Evolutionary conservation across 2,797 vertebrate species (phyloP).

Genomic region (Cheirogaleus major): DNA sequence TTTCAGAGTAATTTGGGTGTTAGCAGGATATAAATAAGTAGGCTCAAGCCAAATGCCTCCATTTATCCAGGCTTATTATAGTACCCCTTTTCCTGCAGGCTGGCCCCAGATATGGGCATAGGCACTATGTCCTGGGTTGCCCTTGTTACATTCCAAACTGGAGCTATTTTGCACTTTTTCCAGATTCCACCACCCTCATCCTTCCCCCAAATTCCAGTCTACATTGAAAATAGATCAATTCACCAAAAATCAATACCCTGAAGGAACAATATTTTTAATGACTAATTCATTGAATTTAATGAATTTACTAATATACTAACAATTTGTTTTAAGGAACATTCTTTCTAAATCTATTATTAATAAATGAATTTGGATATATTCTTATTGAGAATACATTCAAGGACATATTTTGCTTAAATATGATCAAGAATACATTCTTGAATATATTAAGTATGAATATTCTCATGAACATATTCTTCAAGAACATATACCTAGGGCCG

Average conservation of each 20-base stretch:
- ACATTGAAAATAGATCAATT: background rate
- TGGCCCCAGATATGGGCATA: background rate
- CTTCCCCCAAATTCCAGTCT: background rate
- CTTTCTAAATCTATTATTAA: background rate
- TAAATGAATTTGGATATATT: background rate
- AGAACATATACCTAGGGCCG: background rate
- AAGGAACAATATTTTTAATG: background rate
- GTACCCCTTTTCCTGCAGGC: background rate
- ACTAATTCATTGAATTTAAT: conserved; percentile 22
- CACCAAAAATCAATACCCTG: background rate
- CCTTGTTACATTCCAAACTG: background rate
- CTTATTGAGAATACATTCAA: conserved; percentile 1
- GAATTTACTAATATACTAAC: background rate
- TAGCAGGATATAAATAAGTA: conserved; percentile 41
- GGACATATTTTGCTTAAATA: background rate
- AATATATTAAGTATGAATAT: background rate
- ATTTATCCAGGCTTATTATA: conserved; percentile 18
- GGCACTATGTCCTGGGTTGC: background rate
- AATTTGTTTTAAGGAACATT: background rate
- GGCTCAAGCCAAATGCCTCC: background rate
- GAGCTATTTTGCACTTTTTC: background rate
- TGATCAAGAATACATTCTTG: background rate
- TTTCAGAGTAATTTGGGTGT: conserved; percentile 44
- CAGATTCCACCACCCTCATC: background rate
- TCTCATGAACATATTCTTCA: background rate